Percentiles rank a stretch among this genome's conserved stretches.
phyloP scores from a whole-genome alignment of 2,888 invertebrate genomes.

The Drosophila vallismaia region DNA sequence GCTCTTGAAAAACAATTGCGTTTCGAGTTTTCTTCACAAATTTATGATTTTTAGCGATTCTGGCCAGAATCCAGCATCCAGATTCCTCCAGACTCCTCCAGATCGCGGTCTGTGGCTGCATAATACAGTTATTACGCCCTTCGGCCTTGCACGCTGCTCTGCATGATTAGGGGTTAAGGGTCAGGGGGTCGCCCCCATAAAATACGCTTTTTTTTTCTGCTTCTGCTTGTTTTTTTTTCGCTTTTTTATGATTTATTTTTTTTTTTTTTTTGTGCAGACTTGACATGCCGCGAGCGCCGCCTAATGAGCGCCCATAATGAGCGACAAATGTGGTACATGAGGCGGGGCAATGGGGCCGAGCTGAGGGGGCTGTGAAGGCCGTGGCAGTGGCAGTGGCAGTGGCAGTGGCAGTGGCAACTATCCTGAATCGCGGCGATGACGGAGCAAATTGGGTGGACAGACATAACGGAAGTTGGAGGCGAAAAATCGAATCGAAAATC shows the following conservation, averaged over 20 bases:
- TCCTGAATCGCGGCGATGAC: slow-evolving; percentile 29
- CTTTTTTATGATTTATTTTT: slow-evolving; percentile 1
- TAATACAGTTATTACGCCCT: slow-evolving; percentile 37
- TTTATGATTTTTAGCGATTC: neutral
- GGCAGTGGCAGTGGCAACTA: slow-evolving; percentile 28
- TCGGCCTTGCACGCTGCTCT: slow-evolving; percentile 14
- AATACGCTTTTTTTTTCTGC: too few relatives aligned
- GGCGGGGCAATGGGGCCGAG: neutral
- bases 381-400: slow-evolving; percentile 15
- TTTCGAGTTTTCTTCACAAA: neutral
- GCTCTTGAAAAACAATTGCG: too few relatives aligned
- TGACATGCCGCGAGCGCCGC: slow-evolving; percentile 73
- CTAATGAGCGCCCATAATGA: slow-evolving; percentile 79
- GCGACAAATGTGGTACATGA: slow-evolving; percentile 55
- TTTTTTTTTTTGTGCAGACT: slow-evolving; percentile 37
- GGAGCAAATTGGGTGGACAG: slow-evolving; percentile 36
- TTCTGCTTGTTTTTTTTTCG: too few relatives aligned
- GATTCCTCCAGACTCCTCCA: slow-evolving; percentile 1
- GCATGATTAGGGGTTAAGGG: slow-evolving; percentile 34
- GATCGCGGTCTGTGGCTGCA: slow-evolving; percentile 13
- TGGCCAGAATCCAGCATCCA: neutral
- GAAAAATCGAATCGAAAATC: slow-evolving; percentile 55
- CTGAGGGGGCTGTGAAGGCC: neutral
- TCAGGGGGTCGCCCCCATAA: slow-evolving; percentile 13
- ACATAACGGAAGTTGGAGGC: slow-evolving; percentile 69